Percentiles rank a stretch among this genome's conserved stretches.
Evolutionary conservation across 2,797 vertebrate species (phyloP).

Genomic region (Scyliorhinus canicula): DNA sequence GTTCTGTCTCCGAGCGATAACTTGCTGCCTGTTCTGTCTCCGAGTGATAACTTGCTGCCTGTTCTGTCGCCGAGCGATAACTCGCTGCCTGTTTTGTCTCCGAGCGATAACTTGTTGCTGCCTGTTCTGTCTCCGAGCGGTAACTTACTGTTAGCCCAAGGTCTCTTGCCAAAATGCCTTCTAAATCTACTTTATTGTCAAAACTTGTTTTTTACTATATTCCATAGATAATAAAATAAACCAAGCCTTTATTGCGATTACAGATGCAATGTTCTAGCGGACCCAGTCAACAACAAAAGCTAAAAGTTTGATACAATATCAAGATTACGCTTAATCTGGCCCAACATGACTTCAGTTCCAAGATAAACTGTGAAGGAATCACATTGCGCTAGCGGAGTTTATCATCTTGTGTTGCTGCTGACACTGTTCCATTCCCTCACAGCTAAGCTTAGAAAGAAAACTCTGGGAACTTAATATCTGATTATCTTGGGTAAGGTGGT

Average conservation of each 20-base stretch:
- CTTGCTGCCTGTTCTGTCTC: no score
- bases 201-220: neutral
- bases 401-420: neutral
- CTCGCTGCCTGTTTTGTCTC: no score
- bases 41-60: no score
- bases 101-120: no score
- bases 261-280: neutral
- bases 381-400: neutral
- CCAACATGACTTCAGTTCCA: neutral
- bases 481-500: neutral
- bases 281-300: neutral
- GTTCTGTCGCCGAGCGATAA: no score
- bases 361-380: neutral
- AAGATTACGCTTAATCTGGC: neutral
- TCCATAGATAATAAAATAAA: neutral
- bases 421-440: neutral
- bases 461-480: no score
- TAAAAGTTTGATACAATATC: neutral
- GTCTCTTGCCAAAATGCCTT: neutral
- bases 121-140: no score
- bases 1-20: no score
- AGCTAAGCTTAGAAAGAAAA: neutral
- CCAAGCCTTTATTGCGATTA: neutral
- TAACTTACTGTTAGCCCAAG: neutral
- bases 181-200: neutral